These are phyloP conservation scores for Ctenopoma kingsleyae DNA, from an alignment of 2,797 vertebrate genomes.

Conservation along the genomic window DNA sequence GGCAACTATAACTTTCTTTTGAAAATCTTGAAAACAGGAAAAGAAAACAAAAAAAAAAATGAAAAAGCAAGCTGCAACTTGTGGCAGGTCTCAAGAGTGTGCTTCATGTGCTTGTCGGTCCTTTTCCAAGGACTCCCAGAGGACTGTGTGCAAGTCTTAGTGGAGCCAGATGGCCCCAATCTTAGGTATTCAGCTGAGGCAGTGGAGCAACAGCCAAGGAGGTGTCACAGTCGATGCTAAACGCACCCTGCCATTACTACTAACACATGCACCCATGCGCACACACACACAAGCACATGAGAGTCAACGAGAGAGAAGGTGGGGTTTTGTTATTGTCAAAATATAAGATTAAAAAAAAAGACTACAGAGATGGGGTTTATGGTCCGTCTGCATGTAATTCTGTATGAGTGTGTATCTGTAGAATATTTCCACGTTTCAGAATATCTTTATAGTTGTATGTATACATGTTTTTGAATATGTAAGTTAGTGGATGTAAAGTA, in stretches of 20 bases:
- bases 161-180: slow-evolving; percentile 76
- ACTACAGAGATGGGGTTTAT: not conserved
- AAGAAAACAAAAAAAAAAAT: slow-evolving; percentile 14
- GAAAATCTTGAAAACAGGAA: slow-evolving; percentile 26
- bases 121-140: slow-evolving; percentile 74
- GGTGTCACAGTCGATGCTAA: slow-evolving; percentile 65
- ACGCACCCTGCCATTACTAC: slow-evolving; percentile 47
- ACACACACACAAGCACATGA: slow-evolving; percentile 2
- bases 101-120: slow-evolving; percentile 54
- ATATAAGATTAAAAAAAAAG: not conserved
- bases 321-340: slow-evolving; percentile 22
- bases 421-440: not conserved
- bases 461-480: not conserved
- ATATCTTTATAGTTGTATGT: not conserved
- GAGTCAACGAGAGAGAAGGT: slow-evolving; percentile 21
- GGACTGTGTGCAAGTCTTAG: slow-evolving; percentile 65
- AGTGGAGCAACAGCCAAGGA: slow-evolving; percentile 67
- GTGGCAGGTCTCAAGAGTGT: slow-evolving; percentile 68
- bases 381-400: not conserved
- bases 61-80: slow-evolving; percentile 34
- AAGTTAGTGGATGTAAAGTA: not conserved
- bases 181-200: slow-evolving; percentile 74
- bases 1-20: slow-evolving; percentile 40
- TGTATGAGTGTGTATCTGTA: not conserved
- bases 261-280: slow-evolving; percentile 11